Evolutionary conservation across 2,888 invertebrate genomes (phyloP).

Genomic region (Agrilus mali): DNA sequence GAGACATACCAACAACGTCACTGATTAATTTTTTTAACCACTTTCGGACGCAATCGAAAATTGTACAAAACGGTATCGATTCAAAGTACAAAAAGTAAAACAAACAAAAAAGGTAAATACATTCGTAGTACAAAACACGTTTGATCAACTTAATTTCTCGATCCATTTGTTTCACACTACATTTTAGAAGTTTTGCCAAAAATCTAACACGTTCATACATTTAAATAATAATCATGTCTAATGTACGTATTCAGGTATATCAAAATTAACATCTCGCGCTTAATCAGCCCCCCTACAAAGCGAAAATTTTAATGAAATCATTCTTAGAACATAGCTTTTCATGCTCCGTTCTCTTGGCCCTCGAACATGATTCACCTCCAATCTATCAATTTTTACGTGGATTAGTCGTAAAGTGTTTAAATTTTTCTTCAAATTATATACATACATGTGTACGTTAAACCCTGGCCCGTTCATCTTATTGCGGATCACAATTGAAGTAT

Average conservation of each 20-base stretch:
- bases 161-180: conserved; percentile 35
- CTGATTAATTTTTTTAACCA: conserved; percentile 5
- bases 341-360: conserved; percentile 14
- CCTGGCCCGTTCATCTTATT: conserved; percentile 6
- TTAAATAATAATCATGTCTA: background rate
- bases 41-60: conserved; percentile 20
- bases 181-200: conserved; percentile 16
- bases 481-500: no score
- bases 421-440: no score
- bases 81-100: conserved; percentile 17
- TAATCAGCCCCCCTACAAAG: conserved; percentile 15
- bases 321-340: conserved; percentile 12
- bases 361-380: conserved; percentile 13
- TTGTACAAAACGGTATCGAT: conserved; percentile 16
- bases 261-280: conserved; percentile 7
- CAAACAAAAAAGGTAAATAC: conserved; percentile 17
- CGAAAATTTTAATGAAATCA: conserved; percentile 10
- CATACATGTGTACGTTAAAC: conserved; percentile 5
- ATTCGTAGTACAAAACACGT: conserved; percentile 8
- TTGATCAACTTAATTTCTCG: conserved; percentile 15
- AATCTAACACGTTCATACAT: conserved; percentile 24
- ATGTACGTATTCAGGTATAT: conserved; percentile 6
- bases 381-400: background rate
- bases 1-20: conserved; percentile 17
- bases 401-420: no score